Conservation (phyloP, 2,797 vertebrate species). For the Poecilia wingei region DNA sequence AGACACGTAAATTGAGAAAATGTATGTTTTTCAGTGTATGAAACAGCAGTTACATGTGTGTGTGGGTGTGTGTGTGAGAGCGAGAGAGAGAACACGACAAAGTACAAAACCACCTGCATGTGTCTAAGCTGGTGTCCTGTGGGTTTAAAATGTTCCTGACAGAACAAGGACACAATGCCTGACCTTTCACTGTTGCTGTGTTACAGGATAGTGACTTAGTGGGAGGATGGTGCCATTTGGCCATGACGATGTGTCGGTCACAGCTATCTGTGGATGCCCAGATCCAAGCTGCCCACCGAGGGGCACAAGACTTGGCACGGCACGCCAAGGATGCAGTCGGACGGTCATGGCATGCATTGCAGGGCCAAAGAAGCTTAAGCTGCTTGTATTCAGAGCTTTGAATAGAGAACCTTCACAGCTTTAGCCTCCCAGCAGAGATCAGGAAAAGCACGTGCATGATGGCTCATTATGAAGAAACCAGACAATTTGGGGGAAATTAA, state of each 20-base stretch:
- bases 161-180: slow-evolving; percentile 50
- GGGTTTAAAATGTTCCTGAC: slow-evolving; percentile 48
- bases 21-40: slow-evolving; percentile 5
- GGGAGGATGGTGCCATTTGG: slow-evolving; percentile 47
- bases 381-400: slow-evolving; percentile 25
- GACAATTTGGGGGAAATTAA: slow-evolving; percentile 17
- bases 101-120: slow-evolving; percentile 4
- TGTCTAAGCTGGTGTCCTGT: slow-evolving; percentile 17
- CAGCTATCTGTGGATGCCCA: slow-evolving; percentile 52
- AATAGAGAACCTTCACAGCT: slow-evolving; percentile 18
- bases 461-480: slow-evolving; percentile 27
- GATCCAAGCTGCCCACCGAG: slow-evolving; percentile 41
- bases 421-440: slow-evolving; percentile 25
- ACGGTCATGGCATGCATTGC: slow-evolving; percentile 38
- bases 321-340: slow-evolving; percentile 28
- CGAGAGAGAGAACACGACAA: neutral
- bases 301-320: slow-evolving; percentile 53
- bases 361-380: slow-evolving; percentile 60
- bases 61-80: neutral
- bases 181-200: slow-evolving; percentile 55
- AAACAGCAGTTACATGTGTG: neutral
- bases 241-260: slow-evolving; percentile 44
- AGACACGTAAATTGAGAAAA: slow-evolving; percentile 20
- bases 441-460: slow-evolving; percentile 18
- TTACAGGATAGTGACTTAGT: slow-evolving; percentile 12